Evolutionary conservation across 2,113 vertebrate genomes (phyloP), one percentile per base, ranked within the genome.

Genomic region (Entelurus aequoreus): DNA sequence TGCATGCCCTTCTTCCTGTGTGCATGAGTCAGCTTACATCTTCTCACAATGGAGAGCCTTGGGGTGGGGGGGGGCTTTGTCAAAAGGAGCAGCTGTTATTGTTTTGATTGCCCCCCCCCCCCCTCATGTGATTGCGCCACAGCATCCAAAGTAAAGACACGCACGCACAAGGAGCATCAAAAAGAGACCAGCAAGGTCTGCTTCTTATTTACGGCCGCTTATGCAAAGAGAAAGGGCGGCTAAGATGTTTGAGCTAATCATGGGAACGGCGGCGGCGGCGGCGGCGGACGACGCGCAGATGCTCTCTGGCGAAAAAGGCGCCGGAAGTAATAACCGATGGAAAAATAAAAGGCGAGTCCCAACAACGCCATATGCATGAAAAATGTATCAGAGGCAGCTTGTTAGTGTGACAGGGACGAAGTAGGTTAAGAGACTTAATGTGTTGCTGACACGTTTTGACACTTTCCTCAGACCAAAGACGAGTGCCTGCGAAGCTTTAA

Each of bases 1-100:
- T 77, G 74, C 72, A 75, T 90, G 86, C 78, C 84, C 83, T 90
- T 89, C 88, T 88, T 89, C 88, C 87, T 77, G 76, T 78, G 74
- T 12, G 88, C 74, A 89, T 86, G 88, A 92, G 77, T 91, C 88
- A 90, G 74, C 81, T 87, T 81, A 87, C 87, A 83, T 81, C 86
- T 86, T 77, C 79, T 67, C 76, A 81, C 79, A 85, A 89, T 82
- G 74, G 84, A 72, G 81, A 84, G 85, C 86, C 85, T 46, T 46
- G 28, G 28, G 28, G 28, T 28, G 28, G 42, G 42, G 42, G 79
- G 81, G 67, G 83, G 85, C 75, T 86, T 52, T 78, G 88, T 87
- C 89, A 91, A 88, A 90, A 86, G 74, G 77, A 84, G 65, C 81
- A 80, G 66, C 86, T 74, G 73, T 88, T 87, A 88, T 84, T 89